Evolutionary conservation across 2,888 invertebrate species (phyloP).

Genomic region (Ennomos erosarius): DNA sequence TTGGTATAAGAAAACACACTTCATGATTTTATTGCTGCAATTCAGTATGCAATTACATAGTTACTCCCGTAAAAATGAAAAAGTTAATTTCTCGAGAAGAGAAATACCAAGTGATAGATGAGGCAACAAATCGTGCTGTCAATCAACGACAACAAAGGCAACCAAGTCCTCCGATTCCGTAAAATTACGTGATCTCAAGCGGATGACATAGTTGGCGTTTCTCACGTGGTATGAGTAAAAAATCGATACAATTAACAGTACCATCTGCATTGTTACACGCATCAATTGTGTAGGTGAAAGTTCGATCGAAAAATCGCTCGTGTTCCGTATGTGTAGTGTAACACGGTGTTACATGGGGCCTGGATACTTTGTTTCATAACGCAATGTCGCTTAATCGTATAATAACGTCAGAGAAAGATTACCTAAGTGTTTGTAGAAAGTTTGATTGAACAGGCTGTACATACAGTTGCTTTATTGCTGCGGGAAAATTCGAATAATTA

Average conservation of each 20-base stretch:
- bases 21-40: too few relatives aligned
- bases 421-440: conserved; percentile 24
- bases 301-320: conserved; percentile 55
- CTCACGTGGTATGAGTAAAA: conserved; percentile 55
- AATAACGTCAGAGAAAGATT: conserved; percentile 9
- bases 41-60: not conserved
- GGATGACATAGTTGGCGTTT: conserved; percentile 54
- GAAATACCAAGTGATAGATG: conserved; percentile 16
- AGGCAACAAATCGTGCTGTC: conserved; percentile 40
- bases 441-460: not conserved
- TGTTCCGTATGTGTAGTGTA: conserved; percentile 37
- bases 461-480: too few relatives aligned
- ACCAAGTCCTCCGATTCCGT: conserved; percentile 37
- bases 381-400: conserved; percentile 28
- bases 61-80: not conserved
- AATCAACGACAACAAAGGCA: conserved; percentile 36
- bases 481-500: too few relatives aligned
- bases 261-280: conserved; percentile 55
- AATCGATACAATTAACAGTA: conserved; percentile 46
- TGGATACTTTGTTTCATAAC: conserved; percentile 26
- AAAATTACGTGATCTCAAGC: conserved; percentile 51
- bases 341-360: conserved; percentile 33
- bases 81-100: conserved; percentile 5
- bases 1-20: too few relatives aligned
- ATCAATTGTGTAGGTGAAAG: conserved; percentile 76